These are phyloP conservation scores for Avahi laniger DNA, from an alignment of 2,797 vertebrate genomes.

Conservation along the genomic window DNA sequence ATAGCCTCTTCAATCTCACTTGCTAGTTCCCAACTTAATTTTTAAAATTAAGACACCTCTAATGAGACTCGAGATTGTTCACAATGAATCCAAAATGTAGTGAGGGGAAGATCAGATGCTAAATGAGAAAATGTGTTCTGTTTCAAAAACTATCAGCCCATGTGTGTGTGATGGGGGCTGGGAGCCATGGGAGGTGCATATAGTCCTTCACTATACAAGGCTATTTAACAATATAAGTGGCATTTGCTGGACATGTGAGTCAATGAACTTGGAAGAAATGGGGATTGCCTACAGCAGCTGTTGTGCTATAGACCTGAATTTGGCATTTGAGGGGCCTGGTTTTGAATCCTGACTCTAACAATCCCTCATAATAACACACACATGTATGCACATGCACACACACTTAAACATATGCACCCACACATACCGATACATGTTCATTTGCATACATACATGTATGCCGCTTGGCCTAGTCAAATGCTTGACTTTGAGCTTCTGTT, in stretches of 20 bases:
- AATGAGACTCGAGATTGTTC: slow-evolving; percentile 43
- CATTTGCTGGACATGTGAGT: background rate
- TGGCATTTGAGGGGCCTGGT: background rate
- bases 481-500: background rate
- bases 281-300: background rate
- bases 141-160: background rate
- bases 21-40: slow-evolving; percentile 56
- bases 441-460: background rate
- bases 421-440: fast-evolving
- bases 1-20: slow-evolving; percentile 54
- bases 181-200: fast-evolving
- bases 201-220: background rate
- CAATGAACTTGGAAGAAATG: slow-evolving; percentile 10
- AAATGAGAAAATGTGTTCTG: background rate
- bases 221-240: background rate
- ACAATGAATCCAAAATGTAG: slow-evolving; percentile 23
- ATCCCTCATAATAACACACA: background rate
- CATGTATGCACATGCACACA: background rate
- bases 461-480: background rate
- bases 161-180: too few relatives aligned
- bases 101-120: background rate
- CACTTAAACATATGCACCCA: background rate
- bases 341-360: background rate
- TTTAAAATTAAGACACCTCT: slow-evolving; percentile 67
- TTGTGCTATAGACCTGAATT: background rate